phyloP scores from a whole-genome alignment of 2,113 vertebrate genomes.

The Antigone vipio region DNA sequence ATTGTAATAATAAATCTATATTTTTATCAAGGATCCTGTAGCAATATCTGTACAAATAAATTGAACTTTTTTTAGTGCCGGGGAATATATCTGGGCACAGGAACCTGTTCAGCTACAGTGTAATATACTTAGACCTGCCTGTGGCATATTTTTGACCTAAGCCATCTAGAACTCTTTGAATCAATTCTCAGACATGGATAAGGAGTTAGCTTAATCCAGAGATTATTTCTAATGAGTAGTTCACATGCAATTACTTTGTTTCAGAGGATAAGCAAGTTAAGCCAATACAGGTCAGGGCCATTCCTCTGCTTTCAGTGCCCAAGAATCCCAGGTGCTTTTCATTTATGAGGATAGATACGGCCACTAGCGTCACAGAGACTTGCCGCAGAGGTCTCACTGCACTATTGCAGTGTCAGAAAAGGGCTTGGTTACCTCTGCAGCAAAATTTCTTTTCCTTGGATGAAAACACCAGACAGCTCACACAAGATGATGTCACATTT shows the following conservation, averaged over 20 bases:
- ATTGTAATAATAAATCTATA: background rate
- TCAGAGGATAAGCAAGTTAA: conserved; percentile 33
- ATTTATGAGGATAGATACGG: background rate
- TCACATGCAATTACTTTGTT: conserved; percentile 19
- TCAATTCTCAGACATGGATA: conserved; percentile 2
- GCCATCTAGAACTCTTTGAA: background rate
- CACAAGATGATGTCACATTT: background rate
- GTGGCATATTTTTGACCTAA: background rate
- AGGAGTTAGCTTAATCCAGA: conserved; percentile 13
- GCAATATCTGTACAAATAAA: background rate
- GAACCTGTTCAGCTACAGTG: background rate
- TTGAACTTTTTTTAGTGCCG: background rate
- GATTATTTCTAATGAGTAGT: conserved; percentile 15
- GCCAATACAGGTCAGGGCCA: background rate
- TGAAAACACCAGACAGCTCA: background rate
- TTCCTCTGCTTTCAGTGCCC: background rate
- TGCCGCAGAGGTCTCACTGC: background rate
- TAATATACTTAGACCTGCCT: background rate
- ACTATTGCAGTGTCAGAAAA: background rate
- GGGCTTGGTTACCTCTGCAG: background rate
- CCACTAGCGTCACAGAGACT: background rate
- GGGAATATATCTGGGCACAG: background rate
- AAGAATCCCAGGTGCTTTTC: background rate
- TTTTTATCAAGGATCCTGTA: background rate
- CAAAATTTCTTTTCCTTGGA: background rate